Evolutionary conservation across 2,113 vertebrate genomes (phyloP).

Genomic region (Columba livia): DNA sequence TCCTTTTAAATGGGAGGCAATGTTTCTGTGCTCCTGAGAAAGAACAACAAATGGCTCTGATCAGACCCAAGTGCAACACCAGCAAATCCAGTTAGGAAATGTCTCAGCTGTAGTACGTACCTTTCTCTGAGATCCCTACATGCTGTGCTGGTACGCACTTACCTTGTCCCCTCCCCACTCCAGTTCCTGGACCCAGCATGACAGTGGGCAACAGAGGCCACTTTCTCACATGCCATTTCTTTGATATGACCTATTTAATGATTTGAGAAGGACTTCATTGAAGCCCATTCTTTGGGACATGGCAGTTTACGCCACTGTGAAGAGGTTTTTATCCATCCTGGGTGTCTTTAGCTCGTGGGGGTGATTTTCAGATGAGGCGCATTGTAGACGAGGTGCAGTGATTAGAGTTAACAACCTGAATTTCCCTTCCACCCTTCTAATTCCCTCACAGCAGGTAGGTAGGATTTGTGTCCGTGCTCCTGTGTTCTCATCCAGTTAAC

Average conservation of each 20-base stretch:
- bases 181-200: not conserved
- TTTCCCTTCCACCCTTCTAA: conserved; percentile 38
- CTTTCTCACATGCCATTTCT: not conserved
- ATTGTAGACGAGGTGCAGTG: not conserved
- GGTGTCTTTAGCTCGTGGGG: not conserved
- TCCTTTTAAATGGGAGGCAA: conserved; percentile 15
- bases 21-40: not conserved
- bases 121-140: not conserved
- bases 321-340: not conserved
- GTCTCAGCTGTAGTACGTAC: not conserved
- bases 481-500: conserved; percentile 46
- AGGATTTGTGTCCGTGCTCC: conserved; percentile 19
- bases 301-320: not conserved
- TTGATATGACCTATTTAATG: not conserved
- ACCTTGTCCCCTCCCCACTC: accelerated
- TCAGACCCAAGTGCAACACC: not conserved
- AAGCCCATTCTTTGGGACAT: not conserved
- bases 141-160: not conserved
- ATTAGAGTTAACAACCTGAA: conserved; percentile 41
- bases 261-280: not conserved
- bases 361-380: conserved; percentile 14
- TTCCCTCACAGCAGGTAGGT: not conserved
- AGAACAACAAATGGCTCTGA: not conserved
- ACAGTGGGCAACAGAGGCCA: not conserved
- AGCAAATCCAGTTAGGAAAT: not conserved